Conservation (phyloP, 2,888 invertebrate species). For the Epistrophella euchroma region DNA sequence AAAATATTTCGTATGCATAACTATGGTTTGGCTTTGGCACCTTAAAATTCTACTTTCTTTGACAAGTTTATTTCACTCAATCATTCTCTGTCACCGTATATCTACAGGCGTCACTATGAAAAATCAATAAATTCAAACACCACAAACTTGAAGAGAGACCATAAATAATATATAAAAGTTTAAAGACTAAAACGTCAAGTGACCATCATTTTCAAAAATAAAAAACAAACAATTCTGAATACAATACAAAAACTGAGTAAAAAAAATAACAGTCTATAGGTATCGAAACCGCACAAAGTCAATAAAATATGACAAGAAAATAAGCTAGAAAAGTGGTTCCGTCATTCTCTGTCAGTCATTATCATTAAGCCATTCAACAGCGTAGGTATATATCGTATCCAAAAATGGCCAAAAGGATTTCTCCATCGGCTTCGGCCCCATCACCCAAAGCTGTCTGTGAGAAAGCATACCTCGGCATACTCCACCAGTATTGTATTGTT, state of each 20-base stretch:
- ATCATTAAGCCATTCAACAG: constrained; percentile 74
- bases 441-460: constrained; percentile 13
- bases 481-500: constrained; percentile 13
- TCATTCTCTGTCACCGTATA: neutral
- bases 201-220: constrained; percentile 17
- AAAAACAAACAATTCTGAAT: constrained; percentile 25
- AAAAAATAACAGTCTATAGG: constrained; percentile 29
- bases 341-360: constrained; percentile 74
- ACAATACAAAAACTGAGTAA: too few relatives aligned
- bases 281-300: constrained; percentile 64
- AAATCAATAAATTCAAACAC: constrained; percentile 6
- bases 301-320: constrained; percentile 74
- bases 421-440: neutral
- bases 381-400: constrained; percentile 1
- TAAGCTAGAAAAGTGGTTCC: constrained; percentile 71
- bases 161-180: neutral
- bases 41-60: too few relatives aligned
- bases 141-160: neutral
- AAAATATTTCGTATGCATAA: too few relatives aligned
- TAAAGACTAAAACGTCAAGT: neutral
- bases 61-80: too few relatives aligned
- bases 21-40: too few relatives aligned
- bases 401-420: constrained; percentile 54
- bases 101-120: neutral
- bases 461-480: neutral